A percentile compares a stretch with the other conserved stretches of the same genome.
Evolutionary conservation across 2,797 vertebrate genomes (phyloP).

Genomic region (Pampus argenteus): DNA sequence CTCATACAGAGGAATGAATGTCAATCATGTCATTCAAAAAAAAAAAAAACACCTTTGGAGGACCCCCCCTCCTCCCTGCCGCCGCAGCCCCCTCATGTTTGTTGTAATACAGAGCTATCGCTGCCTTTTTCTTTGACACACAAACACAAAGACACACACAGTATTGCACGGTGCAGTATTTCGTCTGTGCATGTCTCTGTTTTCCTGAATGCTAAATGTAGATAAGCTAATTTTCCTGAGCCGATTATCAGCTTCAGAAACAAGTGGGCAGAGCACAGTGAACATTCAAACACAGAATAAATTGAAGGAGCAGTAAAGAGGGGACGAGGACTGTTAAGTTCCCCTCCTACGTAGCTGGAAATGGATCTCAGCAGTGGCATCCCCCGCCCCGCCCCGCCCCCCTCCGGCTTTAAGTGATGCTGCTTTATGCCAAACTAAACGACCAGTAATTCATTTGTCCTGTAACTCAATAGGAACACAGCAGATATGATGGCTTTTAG

Average conservation of each 20-base stretch:
- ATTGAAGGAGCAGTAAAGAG: constrained; percentile 66
- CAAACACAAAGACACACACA: constrained; percentile 31
- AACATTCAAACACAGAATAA: constrained; percentile 67
- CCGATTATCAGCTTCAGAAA: constrained; percentile 78
- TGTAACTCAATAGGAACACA: constrained; percentile 71
- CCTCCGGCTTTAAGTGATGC: constrained; percentile 57
- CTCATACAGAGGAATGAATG: constrained; percentile 54
- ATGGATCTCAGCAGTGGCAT: constrained; percentile 75
- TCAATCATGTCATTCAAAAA: constrained; percentile 73
- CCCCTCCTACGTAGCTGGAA: constrained; percentile 74
- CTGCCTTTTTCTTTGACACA: constrained; percentile 27
- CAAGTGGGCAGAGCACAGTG: constrained; percentile 68
- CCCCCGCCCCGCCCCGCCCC: constrained; percentile 60
- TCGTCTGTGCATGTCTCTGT: constrained; percentile 67
- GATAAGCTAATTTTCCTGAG: constrained; percentile 79
- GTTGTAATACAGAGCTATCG: constrained; percentile 11
- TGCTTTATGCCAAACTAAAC: constrained; percentile 67
- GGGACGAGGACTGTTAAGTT: constrained; percentile 66
- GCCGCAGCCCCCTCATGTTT: no score
- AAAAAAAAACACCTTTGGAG: constrained; percentile 34
- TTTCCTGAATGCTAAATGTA: constrained; percentile 72
- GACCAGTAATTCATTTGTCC: constrained; percentile 73
- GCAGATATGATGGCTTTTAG: constrained; percentile 74
- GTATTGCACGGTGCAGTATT: constrained; percentile 27
- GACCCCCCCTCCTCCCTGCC: background rate